phyloP scores from a whole-genome alignment of 2,797 vertebrate species.

The Darevskia nairensis region DNA sequence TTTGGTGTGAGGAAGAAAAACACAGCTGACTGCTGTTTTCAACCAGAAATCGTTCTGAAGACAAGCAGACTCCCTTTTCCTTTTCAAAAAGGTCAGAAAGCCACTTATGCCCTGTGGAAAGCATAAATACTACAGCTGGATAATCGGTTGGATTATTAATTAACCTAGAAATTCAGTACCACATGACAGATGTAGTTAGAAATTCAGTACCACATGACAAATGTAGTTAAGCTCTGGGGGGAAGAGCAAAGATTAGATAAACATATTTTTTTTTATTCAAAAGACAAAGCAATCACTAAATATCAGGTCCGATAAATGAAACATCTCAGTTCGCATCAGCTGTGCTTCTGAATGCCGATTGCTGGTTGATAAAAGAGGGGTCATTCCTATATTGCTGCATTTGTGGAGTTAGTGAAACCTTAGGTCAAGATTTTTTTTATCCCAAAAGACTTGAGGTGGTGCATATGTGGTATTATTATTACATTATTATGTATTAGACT shows the following conservation, averaged over 20 bases:
- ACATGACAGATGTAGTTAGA: not conserved
- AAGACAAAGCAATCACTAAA: no score
- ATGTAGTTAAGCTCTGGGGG: not conserved
- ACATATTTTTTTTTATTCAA: no score
- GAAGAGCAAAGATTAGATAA: no score
- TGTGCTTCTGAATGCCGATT: no score
- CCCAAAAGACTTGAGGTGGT: not conserved
- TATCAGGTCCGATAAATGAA: not conserved
- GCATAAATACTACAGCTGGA: no score
- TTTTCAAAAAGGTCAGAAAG: conserved; percentile 21
- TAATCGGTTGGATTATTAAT: conserved; percentile 1
- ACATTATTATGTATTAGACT: no score
- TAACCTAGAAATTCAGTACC: not conserved
- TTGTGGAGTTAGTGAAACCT: not conserved
- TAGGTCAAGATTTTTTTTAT: not conserved
- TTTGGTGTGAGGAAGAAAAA: conserved; percentile 1
- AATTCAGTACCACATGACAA: no score
- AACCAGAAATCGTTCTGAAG: not conserved
- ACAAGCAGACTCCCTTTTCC: not conserved
- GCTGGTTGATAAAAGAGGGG: no score
- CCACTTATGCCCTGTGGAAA: conserved; percentile 7
- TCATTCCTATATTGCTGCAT: no score
- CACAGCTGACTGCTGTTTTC: not conserved
- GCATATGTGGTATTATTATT: no score
- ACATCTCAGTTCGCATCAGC: not conserved